Base-by-base conservation (phyloP, 2,797 vertebrate genomes). In the Ctenochaetus hawaiiensis region DNA sequence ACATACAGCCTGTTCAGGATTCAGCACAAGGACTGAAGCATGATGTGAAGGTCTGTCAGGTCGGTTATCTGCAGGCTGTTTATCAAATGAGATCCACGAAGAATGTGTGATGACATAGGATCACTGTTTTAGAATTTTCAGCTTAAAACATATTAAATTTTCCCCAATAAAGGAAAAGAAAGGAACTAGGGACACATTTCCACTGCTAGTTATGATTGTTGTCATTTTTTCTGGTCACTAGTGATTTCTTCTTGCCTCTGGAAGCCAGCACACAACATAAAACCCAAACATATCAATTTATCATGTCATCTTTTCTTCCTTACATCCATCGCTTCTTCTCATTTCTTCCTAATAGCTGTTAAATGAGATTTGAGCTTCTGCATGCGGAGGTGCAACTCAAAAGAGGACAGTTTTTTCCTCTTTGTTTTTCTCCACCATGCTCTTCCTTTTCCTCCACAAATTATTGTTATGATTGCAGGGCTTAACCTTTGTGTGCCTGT, bases 331-430 rank as follows among this genome's bases (percentile, higher is more conserved):
- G 5, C 57, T 68, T 79, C 66, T 51, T 76, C 39, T 52, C 59
- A 56, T 75, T 39, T 75, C 58, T 18, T 43, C 49, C 48, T 66
- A 82, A 81, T 41, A 83, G 72, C 68, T 74, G 67, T 45, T 71
- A 58, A 82, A 89, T 80, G 67, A 84, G 83, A 87, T 85, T 30
- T 83, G 62, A 78, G 75, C 39, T 8, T 57, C 16, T 71, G 67
- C 73, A 72, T 64, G 48, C 60, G 52, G 45, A 71, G 23, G 65
- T 47, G 4, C 53, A 53, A 73, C 67, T 89, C 74, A 66, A 37
- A 61, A 69, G 59, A 13, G 41, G 41, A 65, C 51, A 49, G 37
- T 69, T 75, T 70, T 67, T 52, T 59, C 45, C n/a, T 22, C 48
- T 70, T 44, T 73, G 57, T 67, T 78, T 84, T 75, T 61, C 65